These are phyloP conservation scores for Eupristina koningsbergeri DNA, from an alignment of 1,140 invertebrate species.

Conservation along the genomic window DNA sequence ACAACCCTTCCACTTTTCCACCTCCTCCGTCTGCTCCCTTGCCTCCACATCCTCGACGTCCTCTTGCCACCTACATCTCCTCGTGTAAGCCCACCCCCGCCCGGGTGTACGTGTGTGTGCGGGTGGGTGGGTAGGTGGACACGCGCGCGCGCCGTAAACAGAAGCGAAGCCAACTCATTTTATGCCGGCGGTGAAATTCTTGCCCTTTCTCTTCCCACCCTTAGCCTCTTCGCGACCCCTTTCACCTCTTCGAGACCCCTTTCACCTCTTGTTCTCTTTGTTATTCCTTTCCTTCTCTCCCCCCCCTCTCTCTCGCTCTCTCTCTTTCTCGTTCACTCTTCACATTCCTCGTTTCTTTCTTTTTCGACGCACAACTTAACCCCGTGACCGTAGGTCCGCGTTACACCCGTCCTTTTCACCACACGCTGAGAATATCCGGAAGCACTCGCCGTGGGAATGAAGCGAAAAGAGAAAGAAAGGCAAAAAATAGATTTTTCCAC, in stretches of 20 bases:
- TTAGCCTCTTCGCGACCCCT: conserved; percentile 18
- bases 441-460: conserved; percentile 67
- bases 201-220: conserved; percentile 33
- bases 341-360: conserved; percentile 49
- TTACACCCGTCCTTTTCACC: conserved; percentile 27
- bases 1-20: conserved; percentile 52
- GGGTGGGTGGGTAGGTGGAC: conserved; percentile 50
- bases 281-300: conserved; percentile 33
- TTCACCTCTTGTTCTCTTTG: not conserved
- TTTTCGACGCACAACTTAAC: conserved; percentile 58
- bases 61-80: conserved; percentile 46
- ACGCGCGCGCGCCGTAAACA: not conserved
- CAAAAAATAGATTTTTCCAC: conserved; percentile 19
- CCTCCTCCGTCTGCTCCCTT: conserved; percentile 53
- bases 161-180: conserved; percentile 23
- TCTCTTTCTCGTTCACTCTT: too few relatives aligned
- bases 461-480: conserved; percentile 47
- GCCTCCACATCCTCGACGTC: conserved; percentile 56
- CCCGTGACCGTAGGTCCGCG: conserved; percentile 57
- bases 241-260: conserved; percentile 6
- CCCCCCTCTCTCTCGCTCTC: conserved; percentile 48
- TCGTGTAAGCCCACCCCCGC: conserved; percentile 36
- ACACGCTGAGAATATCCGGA: conserved; percentile 69
- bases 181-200: conserved; percentile 54
- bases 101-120: conserved; percentile 23